Evolutionary conservation across 1,140 invertebrate genomes (phyloP), one percentile per base, ranked within the genome.

Genomic region (Saccostrea cuccullata): DNA sequence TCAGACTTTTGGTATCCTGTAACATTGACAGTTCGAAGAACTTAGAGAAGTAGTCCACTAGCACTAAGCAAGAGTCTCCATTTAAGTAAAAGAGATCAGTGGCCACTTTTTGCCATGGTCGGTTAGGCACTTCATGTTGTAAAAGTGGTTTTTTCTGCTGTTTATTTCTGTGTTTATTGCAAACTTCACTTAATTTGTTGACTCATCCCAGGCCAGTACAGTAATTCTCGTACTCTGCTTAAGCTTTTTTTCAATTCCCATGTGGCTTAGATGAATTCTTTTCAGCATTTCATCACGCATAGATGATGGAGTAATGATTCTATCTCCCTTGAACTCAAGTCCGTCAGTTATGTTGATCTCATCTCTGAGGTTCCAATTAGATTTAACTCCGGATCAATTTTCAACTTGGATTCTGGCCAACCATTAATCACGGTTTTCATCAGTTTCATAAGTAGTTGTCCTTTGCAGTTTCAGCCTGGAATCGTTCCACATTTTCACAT

Each of bases 141-240:
- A 40, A 77, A 9, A 88, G 15, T 1, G 87, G 83, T 84, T 88
- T 58, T 55, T 85, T 87, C 9, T 40, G 58, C 11, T 87, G 26
- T 64, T 17, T 73, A 55, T 87, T 70, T 47, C 40, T 60, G 40
- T 84, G 36, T 56, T 64, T 58, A 64, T 55, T 23, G 55, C 87
- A 87, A 36, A 84, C 36, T 67, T 13, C 23, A 73, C 82, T 88
- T 86, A 30, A 92, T 92, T 23, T 93, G 88, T 70, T 90, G 89
- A 23, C 67, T 55, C 86, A 93, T 91, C 6, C 89, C 90, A 55
- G 89, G 89, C 92, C 91, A 92, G 67, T 87, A 92, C n/a, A 93
- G 13, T 1, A 70, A 55, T n/a, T 90, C 85, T 58, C 88, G 84
- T 11, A 90, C 89, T 82, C 87, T 55, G n/a, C 30, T 23, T 86